These are phyloP conservation scores for Meghimatium bilineatum DNA, from an alignment of 2,888 invertebrate genomes.

Conservation along the genomic window DNA sequence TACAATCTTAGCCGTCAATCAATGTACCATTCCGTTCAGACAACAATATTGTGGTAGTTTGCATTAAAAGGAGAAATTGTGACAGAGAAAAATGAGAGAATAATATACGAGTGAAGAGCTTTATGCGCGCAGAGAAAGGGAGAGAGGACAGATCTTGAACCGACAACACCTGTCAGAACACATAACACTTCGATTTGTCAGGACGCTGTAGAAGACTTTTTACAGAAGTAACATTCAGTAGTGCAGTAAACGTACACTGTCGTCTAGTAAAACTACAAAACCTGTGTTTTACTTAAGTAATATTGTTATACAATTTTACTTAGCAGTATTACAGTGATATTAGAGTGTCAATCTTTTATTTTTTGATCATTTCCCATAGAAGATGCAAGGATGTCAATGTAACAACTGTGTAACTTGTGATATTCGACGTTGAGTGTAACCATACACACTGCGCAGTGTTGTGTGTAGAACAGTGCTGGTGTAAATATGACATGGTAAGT, in stretches of 20 bases:
- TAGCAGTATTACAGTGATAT: too few relatives aligned
- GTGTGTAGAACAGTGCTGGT: too few relatives aligned
- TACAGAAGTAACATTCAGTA: background rate
- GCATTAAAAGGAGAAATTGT: background rate
- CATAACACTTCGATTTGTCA: background rate
- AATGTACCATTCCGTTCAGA: too few relatives aligned
- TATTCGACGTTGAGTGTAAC: background rate
- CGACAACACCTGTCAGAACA: background rate
- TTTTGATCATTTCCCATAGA: background rate
- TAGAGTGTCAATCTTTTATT: background rate
- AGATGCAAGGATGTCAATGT: background rate
- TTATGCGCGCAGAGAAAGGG: background rate
- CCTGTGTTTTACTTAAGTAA: too few relatives aligned
- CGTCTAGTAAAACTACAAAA: too few relatives aligned
- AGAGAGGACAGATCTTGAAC: background rate
- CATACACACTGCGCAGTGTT: too few relatives aligned
- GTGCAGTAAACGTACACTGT: background rate
- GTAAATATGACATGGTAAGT: background rate
- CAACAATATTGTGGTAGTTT: too few relatives aligned
- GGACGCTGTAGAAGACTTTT: background rate
- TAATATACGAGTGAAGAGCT: background rate
- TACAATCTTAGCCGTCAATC: too few relatives aligned
- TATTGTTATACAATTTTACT: too few relatives aligned
- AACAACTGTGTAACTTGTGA: background rate
- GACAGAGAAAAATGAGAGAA: background rate